Conservation (phyloP, 2,888 invertebrate species). For the Aromia moschata region DNA sequence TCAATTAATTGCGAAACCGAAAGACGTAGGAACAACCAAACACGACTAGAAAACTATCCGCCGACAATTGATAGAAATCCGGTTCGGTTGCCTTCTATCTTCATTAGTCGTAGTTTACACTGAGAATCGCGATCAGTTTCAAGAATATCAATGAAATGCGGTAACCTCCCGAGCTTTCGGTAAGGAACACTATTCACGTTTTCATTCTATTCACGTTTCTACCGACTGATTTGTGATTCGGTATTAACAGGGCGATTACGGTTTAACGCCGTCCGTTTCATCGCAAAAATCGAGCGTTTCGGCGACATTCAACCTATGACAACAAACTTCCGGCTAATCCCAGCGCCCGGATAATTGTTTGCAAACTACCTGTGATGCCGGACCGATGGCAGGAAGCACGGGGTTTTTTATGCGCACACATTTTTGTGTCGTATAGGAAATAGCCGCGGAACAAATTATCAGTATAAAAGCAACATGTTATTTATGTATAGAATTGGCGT, state of each 20-base stretch:
- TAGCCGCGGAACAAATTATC: too few species aligned
- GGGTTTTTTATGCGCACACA: neutral
- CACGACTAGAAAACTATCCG: too few species aligned
- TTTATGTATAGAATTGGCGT: too few species aligned
- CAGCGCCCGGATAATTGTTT: conserved; percentile 27
- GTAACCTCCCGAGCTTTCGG: conserved; percentile 3
- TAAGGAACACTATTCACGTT: neutral
- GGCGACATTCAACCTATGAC: conserved; percentile 9
- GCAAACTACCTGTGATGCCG: conserved; percentile 17
- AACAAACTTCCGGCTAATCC: conserved; percentile 15
- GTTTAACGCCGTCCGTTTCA: conserved; percentile 2
- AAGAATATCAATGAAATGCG: neutral
- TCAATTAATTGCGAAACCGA: too few species aligned
- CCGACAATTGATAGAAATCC: too few species aligned
- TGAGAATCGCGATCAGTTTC: neutral
- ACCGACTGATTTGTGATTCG: neutral
- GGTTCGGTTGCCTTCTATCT: too few species aligned
- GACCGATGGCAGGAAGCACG: neutral
- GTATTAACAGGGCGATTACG: conserved; percentile 13
- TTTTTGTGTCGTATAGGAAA: conserved; percentile 1
- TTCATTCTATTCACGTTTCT: neutral
- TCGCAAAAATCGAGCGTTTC: conserved; percentile 7
- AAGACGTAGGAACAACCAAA: too few species aligned
- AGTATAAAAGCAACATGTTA: too few species aligned
- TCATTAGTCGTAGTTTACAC: too few species aligned